Conservation (phyloP, 2,797 vertebrate genomes). For the Sebastes umbrosus region DNA sequence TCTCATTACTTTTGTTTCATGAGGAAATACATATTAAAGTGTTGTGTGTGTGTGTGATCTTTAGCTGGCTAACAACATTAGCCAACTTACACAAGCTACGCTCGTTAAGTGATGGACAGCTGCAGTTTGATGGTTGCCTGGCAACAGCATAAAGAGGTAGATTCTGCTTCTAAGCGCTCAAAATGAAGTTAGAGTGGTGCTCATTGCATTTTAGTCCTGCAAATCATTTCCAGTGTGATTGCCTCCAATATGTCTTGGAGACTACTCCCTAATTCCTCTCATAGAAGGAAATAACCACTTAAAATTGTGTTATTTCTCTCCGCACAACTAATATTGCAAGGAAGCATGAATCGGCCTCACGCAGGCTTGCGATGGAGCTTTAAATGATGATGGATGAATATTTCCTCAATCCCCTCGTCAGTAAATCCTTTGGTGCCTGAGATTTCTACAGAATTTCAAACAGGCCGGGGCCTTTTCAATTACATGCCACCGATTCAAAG, state of each 20-base stretch:
- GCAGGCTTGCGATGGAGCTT: not conserved
- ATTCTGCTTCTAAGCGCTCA: not conserved
- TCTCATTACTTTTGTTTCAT: not conserved
- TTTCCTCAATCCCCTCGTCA: constrained; percentile 15
- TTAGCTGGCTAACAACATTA: not conserved
- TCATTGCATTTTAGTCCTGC: not conserved
- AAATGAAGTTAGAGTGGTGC: not conserved
- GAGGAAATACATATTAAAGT: not conserved
- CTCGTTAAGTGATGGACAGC: not conserved
- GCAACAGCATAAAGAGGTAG: not conserved
- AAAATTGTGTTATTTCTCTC: constrained; percentile 10
- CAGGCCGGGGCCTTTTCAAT: constrained; percentile 20
- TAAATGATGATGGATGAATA: constrained; percentile 52
- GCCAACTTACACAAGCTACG: not conserved
- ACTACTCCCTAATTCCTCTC: not conserved
- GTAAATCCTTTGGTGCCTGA: constrained; percentile 29
- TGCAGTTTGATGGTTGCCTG: constrained; percentile 1
- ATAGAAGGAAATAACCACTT: constrained; percentile 3
- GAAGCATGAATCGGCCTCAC: not conserved
- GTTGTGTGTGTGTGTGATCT: not conserved
- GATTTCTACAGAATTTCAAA: constrained; percentile 22
- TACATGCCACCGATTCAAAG: constrained; percentile 28
- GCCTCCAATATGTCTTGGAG: not conserved
- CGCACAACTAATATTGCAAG: not conserved
- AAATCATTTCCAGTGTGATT: constrained; percentile 15